Evolutionary conservation across 2,888 invertebrate species (phyloP).

Genomic region (Cheilosia vernalis): DNA sequence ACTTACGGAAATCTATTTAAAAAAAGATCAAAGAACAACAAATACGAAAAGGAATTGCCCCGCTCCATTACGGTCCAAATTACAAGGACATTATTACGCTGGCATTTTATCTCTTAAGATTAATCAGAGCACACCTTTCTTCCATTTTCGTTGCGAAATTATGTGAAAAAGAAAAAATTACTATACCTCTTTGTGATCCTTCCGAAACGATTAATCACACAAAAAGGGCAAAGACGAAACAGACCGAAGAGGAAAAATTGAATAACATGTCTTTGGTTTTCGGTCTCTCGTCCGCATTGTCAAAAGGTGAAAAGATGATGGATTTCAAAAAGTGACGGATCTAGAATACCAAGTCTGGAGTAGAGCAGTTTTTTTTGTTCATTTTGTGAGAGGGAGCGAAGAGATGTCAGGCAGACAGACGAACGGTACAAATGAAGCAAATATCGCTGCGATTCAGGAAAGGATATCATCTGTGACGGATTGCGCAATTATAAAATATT

Average conservation of each 20-base stretch:
- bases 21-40: background rate
- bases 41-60: slow-evolving; percentile 20
- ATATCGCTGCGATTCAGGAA: slow-evolving; percentile 23
- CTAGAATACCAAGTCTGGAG: slow-evolving; percentile 46
- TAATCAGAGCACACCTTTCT: slow-evolving; percentile 59
- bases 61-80: slow-evolving; percentile 46
- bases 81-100: slow-evolving; percentile 57
- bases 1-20: background rate
- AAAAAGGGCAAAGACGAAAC: slow-evolving; percentile 49
- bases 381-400: background rate
- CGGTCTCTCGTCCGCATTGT: slow-evolving; percentile 28
- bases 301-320: slow-evolving; percentile 67
- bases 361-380: slow-evolving; percentile 5
- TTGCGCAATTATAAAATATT: slow-evolving; percentile 54
- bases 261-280: slow-evolving; percentile 32
- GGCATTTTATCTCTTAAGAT: slow-evolving; percentile 41
- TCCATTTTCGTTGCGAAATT: slow-evolving; percentile 27
- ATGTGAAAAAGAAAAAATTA: slow-evolving; percentile 11
- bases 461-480: slow-evolving; percentile 53
- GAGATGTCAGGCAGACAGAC: background rate
- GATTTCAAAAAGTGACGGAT: slow-evolving; percentile 68
- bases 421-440: background rate
- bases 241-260: slow-evolving; percentile 6
- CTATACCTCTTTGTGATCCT: slow-evolving; percentile 25
- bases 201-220: slow-evolving; percentile 66